Evolutionary conservation across 2,888 invertebrate genomes (phyloP).

Genomic region (Acleris emargana): DNA sequence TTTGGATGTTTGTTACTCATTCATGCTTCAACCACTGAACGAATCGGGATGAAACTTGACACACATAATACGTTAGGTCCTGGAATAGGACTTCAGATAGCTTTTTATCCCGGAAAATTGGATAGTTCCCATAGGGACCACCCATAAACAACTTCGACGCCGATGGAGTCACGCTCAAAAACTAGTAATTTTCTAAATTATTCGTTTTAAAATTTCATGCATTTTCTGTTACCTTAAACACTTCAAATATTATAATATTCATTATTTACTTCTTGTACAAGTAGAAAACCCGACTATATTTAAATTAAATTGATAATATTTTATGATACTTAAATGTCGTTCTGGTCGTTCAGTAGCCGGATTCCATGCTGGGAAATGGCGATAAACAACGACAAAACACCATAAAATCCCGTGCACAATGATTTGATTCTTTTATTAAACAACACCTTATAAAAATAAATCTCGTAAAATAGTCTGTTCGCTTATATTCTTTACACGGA

Average conservation of each 20-base stretch:
- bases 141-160: too few relatives aligned
- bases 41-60: too few relatives aligned
- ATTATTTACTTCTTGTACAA: conserved; percentile 3
- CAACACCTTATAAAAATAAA: conserved; percentile 52
- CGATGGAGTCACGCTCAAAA: too few relatives aligned
- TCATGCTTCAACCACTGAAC: too few relatives aligned
- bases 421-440: conserved; percentile 51
- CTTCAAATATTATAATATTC: background rate
- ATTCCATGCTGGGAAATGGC: conserved; percentile 49
- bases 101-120: too few relatives aligned
- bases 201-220: too few relatives aligned
- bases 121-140: too few relatives aligned
- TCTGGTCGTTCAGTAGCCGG: conserved; percentile 58
- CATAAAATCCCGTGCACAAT: conserved; percentile 48
- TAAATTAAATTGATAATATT: conserved; percentile 33
- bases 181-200: too few relatives aligned
- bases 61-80: too few relatives aligned
- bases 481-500: conserved; percentile 8
- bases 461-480: conserved; percentile 40
- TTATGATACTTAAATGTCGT: conserved; percentile 49
- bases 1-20: too few relatives aligned
- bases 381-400: conserved; percentile 39
- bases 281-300: conserved; percentile 19
- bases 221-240: too few relatives aligned
- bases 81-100: too few relatives aligned